Base-by-base conservation (phyloP, 2,888 invertebrate species). In the Psylliodes chrysocephalus region DNA sequence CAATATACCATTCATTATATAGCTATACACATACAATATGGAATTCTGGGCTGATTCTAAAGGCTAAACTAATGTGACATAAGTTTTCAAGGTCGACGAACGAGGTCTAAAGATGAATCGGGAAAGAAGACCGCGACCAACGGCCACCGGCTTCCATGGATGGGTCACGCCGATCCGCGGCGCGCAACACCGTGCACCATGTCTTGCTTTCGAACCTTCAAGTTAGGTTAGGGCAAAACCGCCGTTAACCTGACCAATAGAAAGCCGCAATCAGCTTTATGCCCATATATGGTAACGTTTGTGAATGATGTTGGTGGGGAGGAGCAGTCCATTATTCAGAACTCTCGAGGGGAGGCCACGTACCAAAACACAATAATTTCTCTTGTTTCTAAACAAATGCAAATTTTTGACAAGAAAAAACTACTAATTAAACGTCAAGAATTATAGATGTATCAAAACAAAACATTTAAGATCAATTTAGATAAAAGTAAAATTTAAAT, bases 281-380 rank as follows among this genome's bases (percentile, higher is more conserved):
- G 89, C 88, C 91, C 91, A 89, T 91, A 91, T 91, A 91, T 88
- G 91, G 91, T 88, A 88, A 89, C 86, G 86, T 87, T 79, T 86
- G 86, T 87, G 85, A 87, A 85, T 85, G 85, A 81, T 82, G 80
- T 81, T 83, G 84, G 85, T 83, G 84, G 82, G 84, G 81, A 74
- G 83, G 49, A 30, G 28, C 28, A 49, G 49, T 49, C 49, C 49
- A 49, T 49, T 49, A 14, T 17, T 17, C 14, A 14, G 14, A 15
- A 19, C n/a, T 15, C 2, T 19, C 14, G 46, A 78, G 81, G 80
- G 79, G 79, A 72, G 77, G 74, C 73, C 78, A 60, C 49, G 51
- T 38, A 49, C 19, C 15, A 10, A 28, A 52, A 53, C 62, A 62
- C 68, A 71, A 71, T 65, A 54, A 60, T 62, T 70, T 66, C 63